Percentiles rank a stretch among this genome's conserved stretches.
Evolutionary conservation across 2,797 vertebrate genomes (phyloP).

Genomic region (Chelonia mydas): DNA sequence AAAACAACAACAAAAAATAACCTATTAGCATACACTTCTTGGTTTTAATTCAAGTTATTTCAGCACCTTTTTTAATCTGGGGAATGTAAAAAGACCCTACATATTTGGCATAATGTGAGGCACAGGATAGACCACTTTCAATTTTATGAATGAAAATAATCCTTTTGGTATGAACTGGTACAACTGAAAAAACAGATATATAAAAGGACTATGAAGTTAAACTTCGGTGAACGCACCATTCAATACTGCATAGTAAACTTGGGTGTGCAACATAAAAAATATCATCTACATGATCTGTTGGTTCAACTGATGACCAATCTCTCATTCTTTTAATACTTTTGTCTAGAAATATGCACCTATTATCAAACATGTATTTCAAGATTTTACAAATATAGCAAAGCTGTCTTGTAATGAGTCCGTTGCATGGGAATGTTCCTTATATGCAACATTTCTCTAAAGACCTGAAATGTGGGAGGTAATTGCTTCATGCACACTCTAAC

Average conservation of each 20-base stretch:
- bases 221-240: conserved; percentile 37
- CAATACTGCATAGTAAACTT: conserved; percentile 31
- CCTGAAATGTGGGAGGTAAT: conserved; percentile 38
- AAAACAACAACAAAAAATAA: conserved; percentile 69
- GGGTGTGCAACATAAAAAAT: conserved; percentile 60
- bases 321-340: conserved; percentile 40
- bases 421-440: background rate
- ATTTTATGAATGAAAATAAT: conserved; percentile 60
- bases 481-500: background rate
- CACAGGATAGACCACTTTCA: conserved; percentile 69
- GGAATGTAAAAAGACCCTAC: conserved; percentile 63
- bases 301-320: conserved; percentile 57
- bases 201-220: conserved; percentile 13
- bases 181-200: conserved; percentile 41
- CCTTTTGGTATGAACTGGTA: conserved; percentile 54
- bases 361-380: conserved; percentile 60
- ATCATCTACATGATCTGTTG: conserved; percentile 41
- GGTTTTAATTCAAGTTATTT: conserved; percentile 85
- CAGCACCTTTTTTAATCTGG: conserved; percentile 81
- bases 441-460: conserved; percentile 13
- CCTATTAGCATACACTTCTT: conserved; percentile 72
- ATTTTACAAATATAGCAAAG: conserved; percentile 63
- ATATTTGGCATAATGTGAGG: conserved; percentile 53
- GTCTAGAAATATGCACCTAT: conserved; percentile 43
- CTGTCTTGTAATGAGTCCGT: conserved; percentile 17